A percentile compares a stretch with the other conserved stretches of the same genome.
Evolutionary conservation across 2,113 vertebrate genomes (phyloP).

Genomic region (Erinaceus europaeus): DNA sequence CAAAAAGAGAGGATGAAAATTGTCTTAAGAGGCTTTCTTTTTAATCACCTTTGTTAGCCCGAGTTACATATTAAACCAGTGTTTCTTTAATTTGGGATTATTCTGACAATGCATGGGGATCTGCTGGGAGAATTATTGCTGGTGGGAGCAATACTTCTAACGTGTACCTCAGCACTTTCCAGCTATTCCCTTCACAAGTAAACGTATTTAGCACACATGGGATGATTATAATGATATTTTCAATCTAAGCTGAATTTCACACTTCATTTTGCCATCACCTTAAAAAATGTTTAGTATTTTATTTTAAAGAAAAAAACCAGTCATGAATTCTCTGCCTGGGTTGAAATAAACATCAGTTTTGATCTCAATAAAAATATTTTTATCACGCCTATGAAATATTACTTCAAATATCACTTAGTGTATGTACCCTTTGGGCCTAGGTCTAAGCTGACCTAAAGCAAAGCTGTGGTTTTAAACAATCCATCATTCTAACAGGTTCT

Average conservation of each 20-base stretch:
- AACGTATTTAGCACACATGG: background rate
- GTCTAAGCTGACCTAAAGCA: background rate
- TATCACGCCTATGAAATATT: background rate
- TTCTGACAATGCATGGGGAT: background rate
- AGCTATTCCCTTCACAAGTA: background rate
- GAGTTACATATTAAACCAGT: background rate
- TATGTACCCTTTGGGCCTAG: background rate
- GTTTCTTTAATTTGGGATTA: background rate
- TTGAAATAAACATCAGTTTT: constrained; percentile 23
- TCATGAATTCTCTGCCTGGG: background rate
- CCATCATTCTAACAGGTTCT: no score
- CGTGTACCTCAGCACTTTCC: background rate
- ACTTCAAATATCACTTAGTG: background rate
- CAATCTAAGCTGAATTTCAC: constrained; percentile 10
- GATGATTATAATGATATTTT: background rate
- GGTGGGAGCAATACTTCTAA: background rate
- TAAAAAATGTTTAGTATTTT: background rate
- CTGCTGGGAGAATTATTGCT: background rate
- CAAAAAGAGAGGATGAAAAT: background rate
- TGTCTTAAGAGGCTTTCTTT: background rate
- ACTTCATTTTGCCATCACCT: background rate
- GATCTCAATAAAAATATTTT: background rate
- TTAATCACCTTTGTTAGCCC: background rate
- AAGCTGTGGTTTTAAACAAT: background rate
- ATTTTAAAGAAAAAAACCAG: background rate